A percentile compares a stretch with the other conserved stretches of the same genome.
Conservation (phyloP, 2,113 vertebrate species). For the Synchiropus splendidus region DNA sequence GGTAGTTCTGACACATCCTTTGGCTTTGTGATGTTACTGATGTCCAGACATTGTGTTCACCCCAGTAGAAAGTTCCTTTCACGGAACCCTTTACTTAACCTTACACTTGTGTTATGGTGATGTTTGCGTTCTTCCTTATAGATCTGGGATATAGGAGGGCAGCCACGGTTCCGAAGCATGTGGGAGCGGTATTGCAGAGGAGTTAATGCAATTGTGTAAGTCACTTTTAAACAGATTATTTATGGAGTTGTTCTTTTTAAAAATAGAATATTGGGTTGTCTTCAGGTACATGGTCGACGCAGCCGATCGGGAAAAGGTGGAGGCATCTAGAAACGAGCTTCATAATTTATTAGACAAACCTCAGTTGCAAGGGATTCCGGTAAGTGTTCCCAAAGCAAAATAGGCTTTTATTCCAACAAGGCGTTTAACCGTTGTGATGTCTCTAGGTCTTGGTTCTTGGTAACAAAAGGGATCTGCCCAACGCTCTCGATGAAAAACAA, state of each 20-base stretch:
- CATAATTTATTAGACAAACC: constrained; percentile 99
- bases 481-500: constrained; percentile 82
- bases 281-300: constrained; percentile 98
- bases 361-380: constrained; percentile 97
- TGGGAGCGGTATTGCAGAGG: constrained; percentile 98
- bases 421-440: neutral
- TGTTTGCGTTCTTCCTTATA: constrained; percentile 35
- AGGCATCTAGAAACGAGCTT: constrained; percentile 93
- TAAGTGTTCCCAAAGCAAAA: constrained; percentile 59
- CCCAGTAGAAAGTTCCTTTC: no score
- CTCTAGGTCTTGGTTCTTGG: constrained; percentile 79
- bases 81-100: neutral
- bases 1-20: no score
- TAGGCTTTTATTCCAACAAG: neutral
- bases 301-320: constrained; percentile 94
- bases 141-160: constrained; percentile 99
- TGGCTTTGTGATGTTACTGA: no score
- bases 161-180: constrained; percentile 98
- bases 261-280: constrained; percentile 10
- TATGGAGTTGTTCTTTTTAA: no score
- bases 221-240: no score
- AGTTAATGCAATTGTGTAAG: constrained; percentile 98
- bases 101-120: neutral
- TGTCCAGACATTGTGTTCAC: no score
- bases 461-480: constrained; percentile 81